These are phyloP conservation scores for Amphimallon solstitiale DNA, from an alignment of 2,888 invertebrate species.

Conservation along the genomic window DNA sequence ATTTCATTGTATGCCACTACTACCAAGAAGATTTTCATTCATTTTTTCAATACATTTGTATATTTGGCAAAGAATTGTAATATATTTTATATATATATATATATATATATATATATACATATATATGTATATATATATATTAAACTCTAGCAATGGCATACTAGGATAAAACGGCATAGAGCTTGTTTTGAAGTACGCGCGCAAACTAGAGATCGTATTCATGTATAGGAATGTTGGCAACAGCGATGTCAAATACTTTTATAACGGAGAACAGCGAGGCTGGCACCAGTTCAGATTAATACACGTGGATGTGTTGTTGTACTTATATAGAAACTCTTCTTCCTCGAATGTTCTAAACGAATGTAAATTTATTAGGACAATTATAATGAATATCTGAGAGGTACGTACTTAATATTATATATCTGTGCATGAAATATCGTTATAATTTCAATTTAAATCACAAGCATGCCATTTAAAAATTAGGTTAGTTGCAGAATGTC, in stretches of 20 bases:
- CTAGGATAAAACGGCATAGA: constrained; percentile 39
- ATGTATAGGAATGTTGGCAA: constrained; percentile 34
- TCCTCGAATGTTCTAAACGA: constrained; percentile 20
- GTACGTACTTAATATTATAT: constrained; percentile 7
- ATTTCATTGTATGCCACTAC: too few relatives aligned
- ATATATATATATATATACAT: too few relatives aligned
- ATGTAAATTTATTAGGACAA: constrained; percentile 24
- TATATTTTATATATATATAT: too few relatives aligned
- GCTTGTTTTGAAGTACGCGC: constrained; percentile 38
- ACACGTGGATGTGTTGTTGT: constrained; percentile 27
- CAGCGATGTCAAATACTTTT: constrained; percentile 32
- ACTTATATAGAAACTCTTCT: constrained; percentile 23
- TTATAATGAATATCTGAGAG: constrained; percentile 30
- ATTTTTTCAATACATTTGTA: too few relatives aligned
- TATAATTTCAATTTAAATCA: constrained; percentile 23
- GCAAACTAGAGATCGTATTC: constrained; percentile 33
- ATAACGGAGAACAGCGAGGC: constrained; percentile 33
- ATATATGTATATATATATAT: too few relatives aligned
- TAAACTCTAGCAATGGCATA: too few relatives aligned
- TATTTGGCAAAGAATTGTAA: too few relatives aligned
- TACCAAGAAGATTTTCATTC: too few relatives aligned
- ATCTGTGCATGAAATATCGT: constrained; percentile 11
- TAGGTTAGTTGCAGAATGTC: constrained; percentile 27
- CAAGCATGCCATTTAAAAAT: constrained; percentile 26
- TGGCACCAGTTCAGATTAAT: constrained; percentile 32